Conservation (phyloP, 1,140 invertebrate genomes). For the Oncopodura yosiiana region DNA sequence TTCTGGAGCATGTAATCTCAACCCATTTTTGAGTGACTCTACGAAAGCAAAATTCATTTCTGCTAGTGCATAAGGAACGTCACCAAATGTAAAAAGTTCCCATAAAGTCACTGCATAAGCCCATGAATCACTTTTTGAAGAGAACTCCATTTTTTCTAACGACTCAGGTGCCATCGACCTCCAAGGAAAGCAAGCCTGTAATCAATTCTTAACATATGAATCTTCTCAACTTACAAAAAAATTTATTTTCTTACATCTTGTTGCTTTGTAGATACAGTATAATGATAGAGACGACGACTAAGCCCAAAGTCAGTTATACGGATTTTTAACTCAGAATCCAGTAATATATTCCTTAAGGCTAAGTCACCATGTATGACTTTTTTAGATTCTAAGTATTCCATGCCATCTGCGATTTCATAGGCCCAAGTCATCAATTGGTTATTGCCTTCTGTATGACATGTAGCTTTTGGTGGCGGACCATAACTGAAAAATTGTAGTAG, state of each 20-base stretch:
- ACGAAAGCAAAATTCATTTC: too few species aligned
- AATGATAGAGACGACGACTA: slow-evolving; percentile 68
- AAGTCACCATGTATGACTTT: slow-evolving; percentile 74
- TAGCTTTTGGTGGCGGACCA: too few species aligned
- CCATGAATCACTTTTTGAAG: slow-evolving; percentile 43
- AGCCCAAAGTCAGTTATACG: slow-evolving; percentile 81
- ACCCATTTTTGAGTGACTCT: too few species aligned
- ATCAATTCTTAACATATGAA: background rate
- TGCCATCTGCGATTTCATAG: background rate
- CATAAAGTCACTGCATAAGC: slow-evolving; percentile 79
- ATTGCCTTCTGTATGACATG: too few species aligned
- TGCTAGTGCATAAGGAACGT: slow-evolving; percentile 81
- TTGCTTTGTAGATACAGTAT: slow-evolving; percentile 66
- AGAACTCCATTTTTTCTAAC: slow-evolving; percentile 40
- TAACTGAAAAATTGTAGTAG: too few species aligned
- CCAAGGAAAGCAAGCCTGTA: slow-evolving; percentile 40
- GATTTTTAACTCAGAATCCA: slow-evolving; percentile 60
- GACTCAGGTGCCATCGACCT: slow-evolving; percentile 46
- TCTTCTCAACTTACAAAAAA: background rate
- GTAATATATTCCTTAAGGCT: slow-evolving; percentile 68
- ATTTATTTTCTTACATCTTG: slow-evolving; percentile 46
- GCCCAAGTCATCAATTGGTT: background rate
- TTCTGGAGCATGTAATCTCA: too few species aligned
- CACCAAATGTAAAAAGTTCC: slow-evolving; percentile 88
- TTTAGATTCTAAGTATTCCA: slow-evolving; percentile 56